These are phyloP conservation scores for Apocheima hispidaria DNA, from an alignment of 2,888 invertebrate genomes.

Conservation along the genomic window DNA sequence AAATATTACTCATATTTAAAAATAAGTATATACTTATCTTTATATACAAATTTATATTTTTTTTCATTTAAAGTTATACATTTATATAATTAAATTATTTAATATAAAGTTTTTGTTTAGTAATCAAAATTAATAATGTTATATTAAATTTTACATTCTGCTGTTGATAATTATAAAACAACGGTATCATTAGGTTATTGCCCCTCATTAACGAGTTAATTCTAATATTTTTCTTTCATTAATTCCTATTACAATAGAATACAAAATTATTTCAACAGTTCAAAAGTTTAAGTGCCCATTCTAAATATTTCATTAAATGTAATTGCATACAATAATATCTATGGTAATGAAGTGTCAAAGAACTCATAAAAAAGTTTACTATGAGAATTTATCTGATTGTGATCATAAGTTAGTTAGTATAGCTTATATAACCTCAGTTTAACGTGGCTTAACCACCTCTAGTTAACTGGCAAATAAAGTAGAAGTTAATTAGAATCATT, in stretches of 20 bases:
- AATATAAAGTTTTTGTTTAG: neutral
- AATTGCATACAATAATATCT: conserved; percentile 37
- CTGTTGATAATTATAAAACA: neutral
- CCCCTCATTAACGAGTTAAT: conserved; percentile 39
- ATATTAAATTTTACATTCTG: no score
- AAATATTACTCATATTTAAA: conserved; percentile 3
- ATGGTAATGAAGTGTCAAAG: conserved; percentile 46
- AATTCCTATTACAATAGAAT: conserved; percentile 42
- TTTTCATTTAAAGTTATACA: no score
- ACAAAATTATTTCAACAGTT: conserved; percentile 42
- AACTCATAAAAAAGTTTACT: conserved; percentile 46
- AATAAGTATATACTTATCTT: neutral
- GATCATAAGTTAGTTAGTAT: conserved; percentile 31
- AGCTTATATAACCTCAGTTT: conserved; percentile 21
- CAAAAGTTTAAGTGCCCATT: conserved; percentile 49
- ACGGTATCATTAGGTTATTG: conserved; percentile 4
- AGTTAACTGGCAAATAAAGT: conserved; percentile 1
- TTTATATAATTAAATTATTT: no score
- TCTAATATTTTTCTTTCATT: conserved; percentile 30
- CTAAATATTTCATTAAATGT: conserved; percentile 40
- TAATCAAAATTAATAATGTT: neutral
- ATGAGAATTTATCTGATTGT: conserved; percentile 45
- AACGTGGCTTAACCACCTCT: conserved; percentile 3
- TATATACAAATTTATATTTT: no score
- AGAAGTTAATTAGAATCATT: neutral